Base-by-base conservation (phyloP, 2,797 vertebrate genomes). In the Loris lydekkerianus region DNA sequence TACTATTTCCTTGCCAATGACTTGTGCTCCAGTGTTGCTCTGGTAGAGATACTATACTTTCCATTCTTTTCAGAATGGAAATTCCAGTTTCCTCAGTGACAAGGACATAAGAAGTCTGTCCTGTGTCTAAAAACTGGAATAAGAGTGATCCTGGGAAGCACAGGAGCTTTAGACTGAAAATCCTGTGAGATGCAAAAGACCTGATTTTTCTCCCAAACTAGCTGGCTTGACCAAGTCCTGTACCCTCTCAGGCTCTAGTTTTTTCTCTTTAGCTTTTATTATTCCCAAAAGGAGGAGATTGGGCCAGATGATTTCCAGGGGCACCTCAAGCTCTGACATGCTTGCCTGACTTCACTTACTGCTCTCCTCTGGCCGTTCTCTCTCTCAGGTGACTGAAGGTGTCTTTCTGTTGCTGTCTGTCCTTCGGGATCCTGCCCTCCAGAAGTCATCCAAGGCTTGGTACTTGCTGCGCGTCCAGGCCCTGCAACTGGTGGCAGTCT, bases 391-490 rank as follows among this genome's bases (percentile, higher is more conserved):
- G 90, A 95, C 98, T 20, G 96, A 96, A 40, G 99, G 99, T 1
- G 96, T 99, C 29, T 34, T 94, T 18, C 96, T 98, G 63, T 94
- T 99, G 88, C 98, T 99, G 83, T 97, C 98, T 58, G 99, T 99
- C 86, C 98, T 99, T 13, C 98, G 98, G 97, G 98, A 99, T 93
- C 98, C 98, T 2, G 98, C 97, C 23, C 98, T 99, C 65, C 99
- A 98, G 89, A 99, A 98, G 95, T 97, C 97, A 37, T 99, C 99
- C 1, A 99, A 99, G 96, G 98, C 97, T 95, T 99, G 99, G 99
- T 99, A 99, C 98, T 96, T 99, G 95, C 98, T 99, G n/a, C 98
- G 99, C 46, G 99, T 99, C 72, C 98, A 97, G 7, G 97, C 98
- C 4, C 98, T 99, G 20, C 99, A 99, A 94, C 97, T 98, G 43